A percentile compares a stretch with the other conserved stretches of the same genome.
Conservation (phyloP, 2,888 invertebrate species). For the Acanthopleura granulata region DNA sequence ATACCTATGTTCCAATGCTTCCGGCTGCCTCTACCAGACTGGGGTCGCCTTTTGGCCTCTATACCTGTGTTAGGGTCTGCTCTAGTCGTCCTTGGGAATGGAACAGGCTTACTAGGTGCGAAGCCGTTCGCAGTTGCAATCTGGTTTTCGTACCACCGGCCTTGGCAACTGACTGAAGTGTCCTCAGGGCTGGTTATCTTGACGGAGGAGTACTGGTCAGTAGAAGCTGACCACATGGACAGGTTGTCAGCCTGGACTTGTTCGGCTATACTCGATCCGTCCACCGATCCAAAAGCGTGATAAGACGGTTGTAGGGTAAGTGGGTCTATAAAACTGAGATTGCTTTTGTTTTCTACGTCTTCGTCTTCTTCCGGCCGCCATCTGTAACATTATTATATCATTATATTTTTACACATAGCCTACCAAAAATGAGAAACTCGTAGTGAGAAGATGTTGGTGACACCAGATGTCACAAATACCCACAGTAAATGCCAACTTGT, state of each 20-base stretch:
- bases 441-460: too few relatives aligned
- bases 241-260: neutral
- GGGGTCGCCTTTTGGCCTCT: too few relatives aligned
- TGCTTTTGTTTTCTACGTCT: neutral
- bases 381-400: too few relatives aligned
- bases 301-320: neutral
- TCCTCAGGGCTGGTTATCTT: neutral
- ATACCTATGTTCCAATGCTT: too few relatives aligned
- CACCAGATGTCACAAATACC: too few relatives aligned
- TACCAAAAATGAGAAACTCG: too few relatives aligned
- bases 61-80: too few relatives aligned
- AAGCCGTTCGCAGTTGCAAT: neutral
- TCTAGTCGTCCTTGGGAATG: too few relatives aligned
- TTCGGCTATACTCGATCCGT: constrained; percentile 3
- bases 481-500: too few relatives aligned
- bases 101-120: neutral
- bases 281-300: constrained; percentile 8
- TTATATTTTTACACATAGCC: too few relatives aligned
- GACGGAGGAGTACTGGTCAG: neutral
- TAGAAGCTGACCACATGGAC: constrained; percentile 1
- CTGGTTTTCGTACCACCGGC: neutral
- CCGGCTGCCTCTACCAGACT: too few relatives aligned
- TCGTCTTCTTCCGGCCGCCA: neutral
- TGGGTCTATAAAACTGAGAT: constrained; percentile 2
- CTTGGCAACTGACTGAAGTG: too few relatives aligned